Evolutionary conservation across 1,140 invertebrate species (phyloP), one percentile per base, ranked within the genome.

Genomic region (Scaptomyza montana): DNA sequence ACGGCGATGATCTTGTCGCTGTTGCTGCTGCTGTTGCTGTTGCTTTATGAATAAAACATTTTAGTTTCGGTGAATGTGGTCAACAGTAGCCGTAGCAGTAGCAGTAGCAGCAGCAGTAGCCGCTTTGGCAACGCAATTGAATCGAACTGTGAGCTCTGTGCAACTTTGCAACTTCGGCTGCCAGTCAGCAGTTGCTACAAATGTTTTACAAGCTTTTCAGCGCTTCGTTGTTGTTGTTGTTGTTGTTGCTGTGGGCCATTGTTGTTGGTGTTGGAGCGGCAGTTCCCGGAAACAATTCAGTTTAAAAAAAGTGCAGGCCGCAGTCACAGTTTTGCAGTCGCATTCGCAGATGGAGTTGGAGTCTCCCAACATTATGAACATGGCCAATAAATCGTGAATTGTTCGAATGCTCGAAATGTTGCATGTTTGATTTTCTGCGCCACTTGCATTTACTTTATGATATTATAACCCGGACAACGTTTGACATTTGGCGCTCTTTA

Each of bases 161-260:
- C 25, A 5, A 39, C 45, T 56, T 7, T 39, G 54, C 69, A 65
- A 70, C 57, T 77, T 19, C 55, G 28, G 50, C 41, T 71, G 72
- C 46, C 53, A 62, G 30, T 33, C 77, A 70, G 82, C 75, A 87
- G 82, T 84, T 89, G 85, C 84, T 85, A 89, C 84, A 89, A 89
- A 89, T 89, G 84, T 89, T 89, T 89, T 89, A 89, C 84, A 89
- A 89, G 84, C 85, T 89, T 89, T 89, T 84, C 84, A 89, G 85
- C 85, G 85, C 84, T 89, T 89, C 68, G 54, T 41, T 69, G 47
- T 57, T 55, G 53, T 66, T 71, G 53, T 66, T 71, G 53, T 36
- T 55, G 54, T 62, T 70, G 77, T 46, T 72, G 78, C 71, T 67
- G 81, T 65, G 63, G 65, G 57, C 53, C 80, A 84, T 87, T 86